These are phyloP conservation scores for Ctenopoma multispine DNA, from an alignment of 2,797 vertebrate genomes.

Conservation along the genomic window DNA sequence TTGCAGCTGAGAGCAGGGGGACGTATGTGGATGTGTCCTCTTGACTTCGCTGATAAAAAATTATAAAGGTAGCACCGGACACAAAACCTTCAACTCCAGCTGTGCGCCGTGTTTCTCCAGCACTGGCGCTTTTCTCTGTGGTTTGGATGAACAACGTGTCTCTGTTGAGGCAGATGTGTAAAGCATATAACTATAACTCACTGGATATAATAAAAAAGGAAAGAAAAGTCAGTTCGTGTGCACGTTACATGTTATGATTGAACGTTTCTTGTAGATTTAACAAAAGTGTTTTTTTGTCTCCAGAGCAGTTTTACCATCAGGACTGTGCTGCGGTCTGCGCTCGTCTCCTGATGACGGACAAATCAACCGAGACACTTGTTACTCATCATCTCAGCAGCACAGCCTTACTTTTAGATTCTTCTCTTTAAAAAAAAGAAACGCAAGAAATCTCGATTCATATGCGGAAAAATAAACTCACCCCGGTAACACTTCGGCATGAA, in stretches of 20 bases:
- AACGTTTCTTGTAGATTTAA: neutral
- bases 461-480: conserved; percentile 63
- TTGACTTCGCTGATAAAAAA: conserved; percentile 30
- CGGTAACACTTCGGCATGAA: conserved; percentile 29
- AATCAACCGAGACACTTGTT: conserved; percentile 63
- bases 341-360: neutral
- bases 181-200: neutral
- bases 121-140: neutral
- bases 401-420: conserved; percentile 45
- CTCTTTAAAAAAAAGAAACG: conserved; percentile 6
- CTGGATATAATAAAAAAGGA: no score
- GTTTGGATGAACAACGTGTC: neutral
- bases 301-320: conserved; percentile 10
- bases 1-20: conserved; percentile 29
- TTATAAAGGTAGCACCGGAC: neutral
- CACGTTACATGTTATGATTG: neutral
- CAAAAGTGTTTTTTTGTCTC: neutral
- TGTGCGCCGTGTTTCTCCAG: neutral
- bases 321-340: no score
- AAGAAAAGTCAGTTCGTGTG: neutral
- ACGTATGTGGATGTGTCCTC: conserved; percentile 25
- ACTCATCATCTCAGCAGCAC: conserved; percentile 34
- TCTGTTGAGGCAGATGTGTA: neutral
- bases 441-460: conserved; percentile 9
- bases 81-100: conserved; percentile 15